phyloP scores from a whole-genome alignment of 2,888 invertebrate species.

The Argyresthia goedartella region DNA sequence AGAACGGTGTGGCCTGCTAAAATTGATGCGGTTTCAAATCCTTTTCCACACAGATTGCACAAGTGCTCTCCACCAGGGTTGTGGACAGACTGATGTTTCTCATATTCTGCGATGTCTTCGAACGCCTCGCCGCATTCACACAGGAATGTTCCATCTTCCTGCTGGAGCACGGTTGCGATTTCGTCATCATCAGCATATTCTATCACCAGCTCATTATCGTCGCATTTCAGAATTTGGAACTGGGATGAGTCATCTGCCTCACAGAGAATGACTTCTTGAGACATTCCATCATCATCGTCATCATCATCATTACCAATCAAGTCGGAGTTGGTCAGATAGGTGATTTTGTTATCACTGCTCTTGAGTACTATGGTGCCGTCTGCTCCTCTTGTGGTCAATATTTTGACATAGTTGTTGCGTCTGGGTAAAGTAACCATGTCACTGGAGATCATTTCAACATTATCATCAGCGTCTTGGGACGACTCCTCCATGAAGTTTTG shows the following conservation, averaged over 20 bases:
- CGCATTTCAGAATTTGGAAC: slow-evolving; percentile 55
- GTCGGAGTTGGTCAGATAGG: slow-evolving; percentile 42
- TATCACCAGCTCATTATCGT: slow-evolving; percentile 55
- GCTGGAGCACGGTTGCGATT: slow-evolving; percentile 49
- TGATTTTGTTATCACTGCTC: slow-evolving; percentile 31
- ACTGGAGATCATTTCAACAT: slow-evolving; percentile 20
- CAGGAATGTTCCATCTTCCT: slow-evolving; percentile 50
- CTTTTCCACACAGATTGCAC: slow-evolving; percentile 57
- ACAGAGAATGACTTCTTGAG: slow-evolving; percentile 47
- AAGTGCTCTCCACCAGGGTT: slow-evolving; percentile 46
- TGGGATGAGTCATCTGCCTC: slow-evolving; percentile 56
- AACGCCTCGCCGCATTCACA: slow-evolving; percentile 61
- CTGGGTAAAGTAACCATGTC: slow-evolving; percentile 9
- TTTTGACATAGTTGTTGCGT: slow-evolving; percentile 44
- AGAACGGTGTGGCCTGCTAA: slow-evolving; percentile 56
- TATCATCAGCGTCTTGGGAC: slow-evolving; percentile 16
- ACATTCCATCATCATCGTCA: slow-evolving; percentile 35
- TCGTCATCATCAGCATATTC: slow-evolving; percentile 58
- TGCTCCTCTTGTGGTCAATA: slow-evolving; percentile 35
- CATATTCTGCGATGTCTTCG: slow-evolving; percentile 46
- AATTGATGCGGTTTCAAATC: slow-evolving; percentile 57
- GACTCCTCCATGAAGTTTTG: slow-evolving; percentile 16
- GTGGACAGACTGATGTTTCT: slow-evolving; percentile 52
- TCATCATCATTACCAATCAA: slow-evolving; percentile 32
- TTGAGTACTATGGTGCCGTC: slow-evolving; percentile 50